Evolutionary conservation across 2,113 vertebrate genomes (phyloP), one percentile per base, ranked within the genome.

Genomic region (Amazona vittata): DNA sequence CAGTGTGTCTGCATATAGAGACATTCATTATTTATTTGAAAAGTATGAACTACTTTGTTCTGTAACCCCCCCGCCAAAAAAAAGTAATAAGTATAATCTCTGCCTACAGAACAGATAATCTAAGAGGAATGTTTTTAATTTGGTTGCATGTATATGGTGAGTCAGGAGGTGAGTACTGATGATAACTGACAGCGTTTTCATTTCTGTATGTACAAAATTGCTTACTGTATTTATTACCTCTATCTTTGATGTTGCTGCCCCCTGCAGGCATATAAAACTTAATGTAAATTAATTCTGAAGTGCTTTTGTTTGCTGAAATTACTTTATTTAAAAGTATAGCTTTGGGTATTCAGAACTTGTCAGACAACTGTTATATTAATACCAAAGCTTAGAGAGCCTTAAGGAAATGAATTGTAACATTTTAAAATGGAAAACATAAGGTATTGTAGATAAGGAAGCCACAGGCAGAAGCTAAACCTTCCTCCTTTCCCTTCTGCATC

Each of bases 171-270:
- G n/a, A 94, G 18, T 63, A 46, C 82, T 47, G 14, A n/a, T 60
- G 25, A 8, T 52, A 84, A 80, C 12, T 43, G 57, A 63, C 29
- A 85, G 49, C 24, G 65, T 31, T 53, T 93, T 83, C 9, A 55
- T 88, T 88, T 83, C 65, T 78, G 1, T 37, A 87, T 50, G 17
- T 43, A 37, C n/a, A 71, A 60, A 88, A 63, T 65, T 82, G 53
- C 29, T 79, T 64, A 20, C 11, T 76, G 1, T 79, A 25, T 60
- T 93, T 76, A 25, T 77, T 83, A 74, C 8, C 37, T 84, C n/a
- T 35, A 9, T 46, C 37, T 83, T 96, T 96, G 89, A 90, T 95
- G 82, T 60, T 93, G 41, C 94, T 98, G 94, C 94, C 96, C 96
- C 85, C 95, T 97, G 95, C 88, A 98, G 97, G 85, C 17, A 28